phyloP scores from a whole-genome alignment of 2,797 vertebrate species.

The Tenualosa thibaudeaui region DNA sequence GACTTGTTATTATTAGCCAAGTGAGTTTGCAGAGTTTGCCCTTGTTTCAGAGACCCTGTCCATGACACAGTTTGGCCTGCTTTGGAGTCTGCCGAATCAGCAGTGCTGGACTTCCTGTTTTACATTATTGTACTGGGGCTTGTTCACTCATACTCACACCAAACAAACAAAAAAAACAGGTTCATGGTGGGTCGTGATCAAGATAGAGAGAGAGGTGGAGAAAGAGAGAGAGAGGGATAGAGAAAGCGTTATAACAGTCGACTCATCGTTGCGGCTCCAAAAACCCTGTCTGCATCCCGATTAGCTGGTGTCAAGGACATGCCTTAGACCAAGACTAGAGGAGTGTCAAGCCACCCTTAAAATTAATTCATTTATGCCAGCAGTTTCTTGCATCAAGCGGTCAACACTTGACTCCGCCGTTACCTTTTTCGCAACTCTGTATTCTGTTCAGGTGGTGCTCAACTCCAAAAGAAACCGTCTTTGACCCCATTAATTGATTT shows the following conservation, averaged over 20 bases:
- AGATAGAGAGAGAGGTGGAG: not conserved
- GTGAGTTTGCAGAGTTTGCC: not conserved
- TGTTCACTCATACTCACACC: not conserved
- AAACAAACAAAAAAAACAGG: not conserved
- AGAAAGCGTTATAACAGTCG: not conserved
- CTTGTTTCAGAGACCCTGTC: not conserved
- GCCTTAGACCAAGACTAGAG: conserved; percentile 30
- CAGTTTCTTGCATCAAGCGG: conserved; percentile 45
- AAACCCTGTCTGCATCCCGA: conserved; percentile 36
- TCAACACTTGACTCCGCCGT: conserved; percentile 49
- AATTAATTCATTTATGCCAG: conserved; percentile 50
- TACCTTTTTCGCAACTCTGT: conserved; percentile 49
- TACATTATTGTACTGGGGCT: not conserved
- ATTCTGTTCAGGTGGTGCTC: conserved; percentile 66
- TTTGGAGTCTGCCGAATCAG: not conserved
- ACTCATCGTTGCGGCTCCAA: not conserved
- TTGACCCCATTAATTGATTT: conserved; percentile 74
- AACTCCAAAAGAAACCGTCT: conserved; percentile 59
- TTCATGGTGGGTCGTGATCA: not conserved
- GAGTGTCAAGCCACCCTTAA: conserved; percentile 31
- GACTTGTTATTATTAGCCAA: not conserved
- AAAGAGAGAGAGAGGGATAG: not conserved
- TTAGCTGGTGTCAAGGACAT: conserved; percentile 43
- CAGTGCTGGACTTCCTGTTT: not conserved
- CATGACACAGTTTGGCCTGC: not conserved